phyloP scores from a whole-genome alignment of 2,797 vertebrate species.

The Anguilla obscura region DNA sequence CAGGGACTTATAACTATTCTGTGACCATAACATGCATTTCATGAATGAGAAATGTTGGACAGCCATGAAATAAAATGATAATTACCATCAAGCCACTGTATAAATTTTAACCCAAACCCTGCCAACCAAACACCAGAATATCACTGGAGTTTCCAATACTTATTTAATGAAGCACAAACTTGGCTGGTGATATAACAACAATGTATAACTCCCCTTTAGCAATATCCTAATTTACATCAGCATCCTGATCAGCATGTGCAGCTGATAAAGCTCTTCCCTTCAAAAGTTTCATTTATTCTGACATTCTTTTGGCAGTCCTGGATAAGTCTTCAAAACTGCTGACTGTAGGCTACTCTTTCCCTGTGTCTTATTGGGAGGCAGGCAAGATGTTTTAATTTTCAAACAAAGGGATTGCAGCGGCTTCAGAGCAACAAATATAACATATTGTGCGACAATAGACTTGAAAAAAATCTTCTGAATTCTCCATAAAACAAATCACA shows the following conservation, averaged over 20 bases:
- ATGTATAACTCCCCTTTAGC: not conserved
- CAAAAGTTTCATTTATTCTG: not conserved
- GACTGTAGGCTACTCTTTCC: not conserved
- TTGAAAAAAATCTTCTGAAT: not conserved
- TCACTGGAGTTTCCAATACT: not conserved
- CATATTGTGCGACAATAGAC: too few species aligned
- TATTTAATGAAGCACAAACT: not conserved
- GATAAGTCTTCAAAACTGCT: not conserved
- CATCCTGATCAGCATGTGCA: not conserved
- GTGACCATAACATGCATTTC: not conserved
- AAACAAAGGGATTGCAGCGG: too few species aligned
- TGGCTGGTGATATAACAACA: not conserved
- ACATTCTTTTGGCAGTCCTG: not conserved
- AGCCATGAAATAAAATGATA: too few species aligned
- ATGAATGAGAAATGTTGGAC: not conserved
- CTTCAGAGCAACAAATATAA: too few species aligned
- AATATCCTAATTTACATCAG: not conserved
- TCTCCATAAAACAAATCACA: not conserved
- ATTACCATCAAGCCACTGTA: not conserved
- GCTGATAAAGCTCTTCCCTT: not conserved
- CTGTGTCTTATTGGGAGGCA: not conserved
- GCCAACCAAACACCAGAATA: not conserved
- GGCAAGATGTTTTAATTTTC: not conserved
- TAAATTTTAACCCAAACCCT: not conserved
- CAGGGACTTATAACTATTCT: not conserved